Base-by-base conservation (phyloP, 1,140 invertebrate species). In the Diprion similis region DNA sequence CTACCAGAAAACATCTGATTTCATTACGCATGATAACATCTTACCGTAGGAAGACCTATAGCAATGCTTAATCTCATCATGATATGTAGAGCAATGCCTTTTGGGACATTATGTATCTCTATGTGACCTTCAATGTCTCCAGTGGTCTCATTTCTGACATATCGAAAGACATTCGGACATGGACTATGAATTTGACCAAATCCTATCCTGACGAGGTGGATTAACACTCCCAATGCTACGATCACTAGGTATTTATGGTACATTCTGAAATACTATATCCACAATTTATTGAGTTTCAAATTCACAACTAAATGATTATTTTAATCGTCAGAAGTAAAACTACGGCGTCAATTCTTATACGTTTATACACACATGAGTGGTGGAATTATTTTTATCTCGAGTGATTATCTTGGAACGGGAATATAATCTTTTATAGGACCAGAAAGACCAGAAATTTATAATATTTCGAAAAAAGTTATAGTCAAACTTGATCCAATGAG, bases 141-240 rank as follows among this genome's bases (percentile, higher is more conserved):
- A 15, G 81, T 79, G 6, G 77, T 73, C 0, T 80, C 76, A 46
- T 84, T 81, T 0, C 68, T 74, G 75, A 86, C 80, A 72, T 89
- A 90, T 15, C 75, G 73, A 73, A 89, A 89, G 11, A 86, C 82
- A n/a, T 84, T 68, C 18, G 88, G 85, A 79, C 87, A 89, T 1
- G 88, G 86, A 59, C 11, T 15, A 17, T 59, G 51, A 13, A 59
- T 59, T 59, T 59, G 51, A 59, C 51, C n/a, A 13, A 17, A 59
- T 59, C 51, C 51, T 9, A 15, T 59, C 9, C 51, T 8, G 8
- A 59, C 9, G n/a, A 15, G 51, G 7, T 59, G 51, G 11, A 59
- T 59, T 3, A 59, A 59, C 51, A 59, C 6, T 15, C 51, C 51
- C 51, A 59, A 17, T 4, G n/a, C 51, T 59, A 17, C 9, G 51